A percentile compares a stretch with the other conserved stretches of the same genome.
These are phyloP conservation scores for Drosophila baimaii DNA, from an alignment of 1,140 invertebrate genomes.

Conservation along the genomic window DNA sequence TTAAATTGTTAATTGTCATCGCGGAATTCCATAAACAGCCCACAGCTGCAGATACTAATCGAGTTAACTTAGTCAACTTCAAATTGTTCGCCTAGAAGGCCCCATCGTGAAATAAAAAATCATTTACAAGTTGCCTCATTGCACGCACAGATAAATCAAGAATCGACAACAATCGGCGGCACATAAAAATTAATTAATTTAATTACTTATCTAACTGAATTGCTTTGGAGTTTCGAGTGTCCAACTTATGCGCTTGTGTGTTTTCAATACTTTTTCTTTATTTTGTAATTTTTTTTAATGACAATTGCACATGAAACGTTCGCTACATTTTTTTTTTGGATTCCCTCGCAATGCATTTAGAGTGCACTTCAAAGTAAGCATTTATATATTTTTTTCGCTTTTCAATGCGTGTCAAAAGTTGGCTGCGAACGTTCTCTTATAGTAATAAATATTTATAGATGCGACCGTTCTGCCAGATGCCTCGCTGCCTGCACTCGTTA, in stretches of 20 bases:
- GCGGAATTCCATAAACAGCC: conserved; percentile 40
- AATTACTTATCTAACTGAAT: conserved; percentile 73
- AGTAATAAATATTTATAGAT: conserved; percentile 78
- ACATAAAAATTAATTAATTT: conserved; percentile 77
- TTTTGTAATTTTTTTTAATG: conserved; percentile 51
- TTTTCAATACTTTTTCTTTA: conserved; percentile 34
- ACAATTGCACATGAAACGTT: conserved; percentile 57
- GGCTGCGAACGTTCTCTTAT: conserved; percentile 51
- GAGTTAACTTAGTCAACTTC: conserved; percentile 43
- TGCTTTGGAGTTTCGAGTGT: conserved; percentile 50
- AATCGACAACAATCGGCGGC: conserved; percentile 55
- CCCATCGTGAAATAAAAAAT: conserved; percentile 34
- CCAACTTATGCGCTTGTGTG: conserved; percentile 40
- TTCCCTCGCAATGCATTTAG: conserved; percentile 32
- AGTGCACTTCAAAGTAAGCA: conserved; percentile 61
- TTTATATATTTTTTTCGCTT: conserved; percentile 43
- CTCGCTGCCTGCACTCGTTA: conserved; percentile 71
- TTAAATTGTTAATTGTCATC: conserved; percentile 34
- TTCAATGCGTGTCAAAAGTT: conserved; percentile 47
- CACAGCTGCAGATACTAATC: conserved; percentile 48
- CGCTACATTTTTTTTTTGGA: conserved; percentile 37
- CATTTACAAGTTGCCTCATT: conserved; percentile 53
- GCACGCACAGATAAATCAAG: conserved; percentile 64
- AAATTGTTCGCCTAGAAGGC: conserved; percentile 55
- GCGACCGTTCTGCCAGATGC: conserved; percentile 44